Conservation (phyloP, 2,797 vertebrate species). For the Platalea minor region DNA sequence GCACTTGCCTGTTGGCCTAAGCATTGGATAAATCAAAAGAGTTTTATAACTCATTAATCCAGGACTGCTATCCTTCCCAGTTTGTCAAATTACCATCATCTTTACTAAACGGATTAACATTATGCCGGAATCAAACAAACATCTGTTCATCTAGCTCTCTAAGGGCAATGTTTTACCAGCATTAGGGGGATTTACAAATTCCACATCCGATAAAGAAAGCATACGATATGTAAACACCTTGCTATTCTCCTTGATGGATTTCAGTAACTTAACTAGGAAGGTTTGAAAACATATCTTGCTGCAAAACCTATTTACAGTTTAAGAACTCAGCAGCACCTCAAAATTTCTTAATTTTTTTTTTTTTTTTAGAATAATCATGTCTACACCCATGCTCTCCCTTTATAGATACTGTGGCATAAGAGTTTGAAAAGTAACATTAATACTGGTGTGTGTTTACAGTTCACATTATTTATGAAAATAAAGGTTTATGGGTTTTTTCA, state of each 20-base stretch:
- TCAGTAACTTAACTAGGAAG: background rate
- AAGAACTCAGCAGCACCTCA: background rate
- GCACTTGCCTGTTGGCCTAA: background rate
- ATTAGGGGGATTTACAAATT: background rate
- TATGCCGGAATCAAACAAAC: background rate
- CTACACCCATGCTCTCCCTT: background rate
- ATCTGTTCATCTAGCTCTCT: background rate
- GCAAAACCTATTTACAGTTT: background rate
- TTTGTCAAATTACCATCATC: background rate
- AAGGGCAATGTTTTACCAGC: background rate
- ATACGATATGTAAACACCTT: fast-evolving
- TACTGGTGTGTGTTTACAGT: background rate
- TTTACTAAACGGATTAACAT: background rate
- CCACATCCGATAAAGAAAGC: background rate
- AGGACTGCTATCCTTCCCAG: background rate
- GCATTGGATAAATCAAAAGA: background rate
- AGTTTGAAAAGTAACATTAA: background rate
- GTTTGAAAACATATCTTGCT: background rate
- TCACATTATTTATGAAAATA: background rate
- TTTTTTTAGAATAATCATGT: background rate
- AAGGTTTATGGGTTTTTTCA: background rate
- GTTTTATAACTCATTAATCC: background rate
- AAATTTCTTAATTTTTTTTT: background rate
- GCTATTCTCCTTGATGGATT: background rate
- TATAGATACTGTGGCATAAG: background rate